Evolutionary conservation across 2,797 vertebrate genomes (phyloP), one percentile per base, ranked within the genome.

Genomic region (Brachyalestes nurse): DNA sequence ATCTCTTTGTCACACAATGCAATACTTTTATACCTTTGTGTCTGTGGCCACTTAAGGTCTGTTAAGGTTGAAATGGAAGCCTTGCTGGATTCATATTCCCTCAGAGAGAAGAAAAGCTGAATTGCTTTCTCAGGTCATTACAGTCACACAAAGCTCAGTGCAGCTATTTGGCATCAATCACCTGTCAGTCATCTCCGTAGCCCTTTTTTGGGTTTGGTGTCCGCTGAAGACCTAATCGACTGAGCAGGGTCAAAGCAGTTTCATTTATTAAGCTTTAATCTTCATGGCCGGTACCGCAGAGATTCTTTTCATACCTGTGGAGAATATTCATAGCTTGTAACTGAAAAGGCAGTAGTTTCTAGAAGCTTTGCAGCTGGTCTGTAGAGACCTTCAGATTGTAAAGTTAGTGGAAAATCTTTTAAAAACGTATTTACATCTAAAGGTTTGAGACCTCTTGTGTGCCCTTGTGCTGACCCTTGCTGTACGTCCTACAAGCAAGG

Each of bases 1-100:
- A 83, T 77, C 83, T 71, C 87, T 76, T 86, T 82, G 72, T n/a
- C 23, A 40, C 25, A 82, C 61, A 82, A 82, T 42, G 42, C 82
- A 10, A 57, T 55, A 4, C 86, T 88, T 75, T 78, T 79, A 72
- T 84, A 77, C 47, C 16, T 53, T 72, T 69, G 55, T 19, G 21
- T 21, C 6, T 45, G 69, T 66, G 53, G 78, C 38, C 34, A 72
- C 40, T 66, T 71, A 19, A 67, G 60, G 65, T 66, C 73, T 81
- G 47, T 83, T 78, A 79, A 61, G 34, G 42, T 28, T 72, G 82
- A 83, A 81, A 85, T 75, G 16, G 71, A 74, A 64, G 53, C 67
- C 78, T 57, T 23, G n/a, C 49, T 57, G 70, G 81, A 81, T 62
- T 85, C 69, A 67, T 73, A 75, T 83, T 82, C 79, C 77, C 53